Percentiles rank a stretch among this genome's conserved stretches.
These are phyloP conservation scores for Glaucidium brasilianum DNA, from an alignment of 2,113 vertebrate genomes.

Conservation along the genomic window DNA sequence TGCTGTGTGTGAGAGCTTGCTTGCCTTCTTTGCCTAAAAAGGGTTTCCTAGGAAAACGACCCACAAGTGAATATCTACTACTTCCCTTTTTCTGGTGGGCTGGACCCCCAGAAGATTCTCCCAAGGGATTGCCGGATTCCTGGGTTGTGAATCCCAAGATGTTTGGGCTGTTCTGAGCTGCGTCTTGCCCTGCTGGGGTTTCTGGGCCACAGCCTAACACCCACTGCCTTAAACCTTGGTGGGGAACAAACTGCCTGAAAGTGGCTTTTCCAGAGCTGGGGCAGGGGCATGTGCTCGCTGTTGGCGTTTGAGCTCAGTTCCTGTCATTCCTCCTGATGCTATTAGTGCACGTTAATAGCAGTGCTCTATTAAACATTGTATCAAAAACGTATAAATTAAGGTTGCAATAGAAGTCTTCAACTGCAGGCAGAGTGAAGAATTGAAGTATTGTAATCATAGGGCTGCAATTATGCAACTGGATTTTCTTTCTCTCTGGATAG, in stretches of 20 bases:
- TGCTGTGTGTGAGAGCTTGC: background rate
- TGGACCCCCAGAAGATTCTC: background rate
- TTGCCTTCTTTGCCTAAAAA: background rate
- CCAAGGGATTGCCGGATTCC: background rate
- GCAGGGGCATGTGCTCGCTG: background rate
- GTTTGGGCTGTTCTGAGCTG: background rate
- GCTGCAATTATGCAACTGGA: conserved; percentile 71
- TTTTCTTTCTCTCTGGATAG: conserved; percentile 54
- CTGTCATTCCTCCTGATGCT: background rate
- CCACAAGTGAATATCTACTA: background rate
- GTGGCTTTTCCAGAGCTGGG: background rate
- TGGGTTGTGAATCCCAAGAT: background rate
- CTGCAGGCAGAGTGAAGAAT: conserved; percentile 63
- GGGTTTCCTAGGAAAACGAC: background rate
- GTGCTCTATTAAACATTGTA: background rate
- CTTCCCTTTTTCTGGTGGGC: background rate
- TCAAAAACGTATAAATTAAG: conserved; percentile 39
- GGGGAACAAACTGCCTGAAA: background rate
- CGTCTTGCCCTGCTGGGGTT: background rate
- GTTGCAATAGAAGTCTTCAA: conserved; percentile 3
- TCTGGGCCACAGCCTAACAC: background rate
- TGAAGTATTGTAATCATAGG: conserved; percentile 70
- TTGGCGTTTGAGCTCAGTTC: background rate
- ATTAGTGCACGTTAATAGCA: background rate
- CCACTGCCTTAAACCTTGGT: background rate